Evolutionary conservation across 2,113 vertebrate species (phyloP).

Genomic region (Lichenostomus cassidix): DNA sequence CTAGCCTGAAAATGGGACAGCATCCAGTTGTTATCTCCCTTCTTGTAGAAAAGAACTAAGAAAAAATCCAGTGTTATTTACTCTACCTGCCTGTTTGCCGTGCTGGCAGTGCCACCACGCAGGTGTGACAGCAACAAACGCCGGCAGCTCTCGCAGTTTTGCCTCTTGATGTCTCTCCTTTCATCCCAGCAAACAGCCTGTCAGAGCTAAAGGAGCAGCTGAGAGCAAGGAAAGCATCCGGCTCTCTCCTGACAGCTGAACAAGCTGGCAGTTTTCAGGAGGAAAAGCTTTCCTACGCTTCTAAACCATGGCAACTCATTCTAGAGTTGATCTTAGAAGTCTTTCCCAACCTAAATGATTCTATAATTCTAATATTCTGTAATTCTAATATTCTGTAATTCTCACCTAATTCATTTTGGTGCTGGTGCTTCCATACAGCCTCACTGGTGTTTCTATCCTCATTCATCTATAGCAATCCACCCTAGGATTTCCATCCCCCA

Average conservation of each 20-base stretch:
- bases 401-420: not conserved
- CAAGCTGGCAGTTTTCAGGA: not conserved
- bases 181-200: not conserved
- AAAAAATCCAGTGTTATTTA: not conserved
- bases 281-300: not conserved
- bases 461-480: too few species aligned
- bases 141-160: not conserved
- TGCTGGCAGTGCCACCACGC: not conserved
- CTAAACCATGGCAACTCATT: not conserved
- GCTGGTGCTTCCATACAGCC: not conserved
- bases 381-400: not conserved
- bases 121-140: not conserved
- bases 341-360: not conserved
- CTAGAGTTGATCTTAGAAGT: not conserved
- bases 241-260: not conserved
- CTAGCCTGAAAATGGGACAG: not conserved
- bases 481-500: not conserved
- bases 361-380: not conserved
- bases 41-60: not conserved
- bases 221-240: not conserved
- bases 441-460: not conserved
- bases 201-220: not conserved
- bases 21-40: slow-evolving; percentile 14
- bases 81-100: not conserved
- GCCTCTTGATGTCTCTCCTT: not conserved